Evolutionary conservation across 2,113 vertebrate genomes (phyloP), one percentile per base, ranked within the genome.

Genomic region (Lycaon pictus): DNA sequence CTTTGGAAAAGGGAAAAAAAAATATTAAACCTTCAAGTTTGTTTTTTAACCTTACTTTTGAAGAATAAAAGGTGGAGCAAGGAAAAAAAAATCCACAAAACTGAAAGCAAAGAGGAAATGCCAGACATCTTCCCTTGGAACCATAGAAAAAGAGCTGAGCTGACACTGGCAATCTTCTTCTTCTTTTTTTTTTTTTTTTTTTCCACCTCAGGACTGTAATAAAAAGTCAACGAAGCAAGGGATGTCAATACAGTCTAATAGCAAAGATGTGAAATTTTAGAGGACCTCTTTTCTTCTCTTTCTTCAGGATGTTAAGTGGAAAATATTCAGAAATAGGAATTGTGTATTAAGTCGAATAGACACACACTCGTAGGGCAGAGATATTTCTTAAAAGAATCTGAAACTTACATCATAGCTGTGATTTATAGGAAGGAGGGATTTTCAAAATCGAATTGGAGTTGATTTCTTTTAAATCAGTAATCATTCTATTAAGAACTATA

Each of bases 191-290:
- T 90, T 98, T 97, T 92, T 96, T 99, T 98, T 98, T 98, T 98
- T 98, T 95, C 96, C 97, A 99, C 99, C 99, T 99, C 98, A 11
- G 96, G 97, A 98, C 98, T 99, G 99, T 99, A 99, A 99, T 99
- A 99, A 99, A 99, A 99, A 99, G 99, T 99, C 99, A 99, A 98
- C 97, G 99, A 99, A 99, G 98, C 99, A 99, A 98, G 97, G 97
- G 98, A 99, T 98, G 99, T 99, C 98, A 98, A 98, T 99, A 98
- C 98, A 99, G 98, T 99, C 98, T 98, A 98, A 98, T 98, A 98
- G 98, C 98, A 99, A 98, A 99, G 98, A 98, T 97, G 97, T 98
- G 97, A 98, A 71, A 82, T 89, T 81, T 93, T 69, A 87, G 43
- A 72, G 60, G 15, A 2, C 10, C 19, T 72, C 90, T 90, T 80